Conservation (phyloP, 1,140 invertebrate species). For the Nasonia longicornis region DNA sequence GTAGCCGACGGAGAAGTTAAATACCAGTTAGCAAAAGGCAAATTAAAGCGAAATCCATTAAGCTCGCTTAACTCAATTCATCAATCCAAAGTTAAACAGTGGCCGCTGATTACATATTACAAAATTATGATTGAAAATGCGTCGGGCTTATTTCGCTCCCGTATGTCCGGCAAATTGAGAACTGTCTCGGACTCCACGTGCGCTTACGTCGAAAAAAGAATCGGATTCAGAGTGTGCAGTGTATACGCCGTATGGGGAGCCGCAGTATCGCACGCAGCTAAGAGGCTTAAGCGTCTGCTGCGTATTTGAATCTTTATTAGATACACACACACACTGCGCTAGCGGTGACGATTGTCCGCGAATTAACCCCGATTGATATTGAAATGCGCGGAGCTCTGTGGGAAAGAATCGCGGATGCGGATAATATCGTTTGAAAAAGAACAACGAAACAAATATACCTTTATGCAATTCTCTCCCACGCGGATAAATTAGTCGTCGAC, state of each 20-base stretch:
- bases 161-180: not conserved
- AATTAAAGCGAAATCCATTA: constrained; percentile 13
- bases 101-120: not conserved
- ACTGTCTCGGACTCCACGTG: not conserved
- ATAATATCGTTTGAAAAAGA: not conserved
- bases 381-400: not conserved
- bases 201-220: not conserved
- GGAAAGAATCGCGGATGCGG: not conserved
- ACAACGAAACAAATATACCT: too few species aligned
- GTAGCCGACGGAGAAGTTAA: constrained; percentile 1
- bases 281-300: not conserved
- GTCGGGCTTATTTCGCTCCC: not conserved
- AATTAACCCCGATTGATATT: not conserved
- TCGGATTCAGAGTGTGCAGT: not conserved
- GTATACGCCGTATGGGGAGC: not conserved
- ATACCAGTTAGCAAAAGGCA: not conserved
- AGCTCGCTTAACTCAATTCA: not conserved
- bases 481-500: not conserved
- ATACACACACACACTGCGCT: not conserved
- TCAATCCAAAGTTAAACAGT: not conserved
- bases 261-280: not conserved
- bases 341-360: not conserved
- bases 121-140: not conserved
- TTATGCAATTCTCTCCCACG: too few species aligned
- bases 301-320: not conserved